Percentiles rank a stretch among this genome's conserved stretches.
Conservation (phyloP, 2,113 vertebrate species). For the Polypterus bichir region DNA sequence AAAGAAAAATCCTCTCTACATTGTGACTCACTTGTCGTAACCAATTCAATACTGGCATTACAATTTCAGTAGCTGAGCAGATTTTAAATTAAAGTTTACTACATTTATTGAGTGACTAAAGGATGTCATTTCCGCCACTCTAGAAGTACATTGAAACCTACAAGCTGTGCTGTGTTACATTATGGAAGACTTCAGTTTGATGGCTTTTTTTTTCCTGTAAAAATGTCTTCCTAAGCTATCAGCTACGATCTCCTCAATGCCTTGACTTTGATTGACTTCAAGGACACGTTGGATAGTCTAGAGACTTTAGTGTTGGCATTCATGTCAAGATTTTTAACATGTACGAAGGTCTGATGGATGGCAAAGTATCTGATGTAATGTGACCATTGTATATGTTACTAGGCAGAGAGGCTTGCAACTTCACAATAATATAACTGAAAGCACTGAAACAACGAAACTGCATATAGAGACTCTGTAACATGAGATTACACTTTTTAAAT, state of each 20-base stretch:
- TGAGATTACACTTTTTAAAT: too few relatives aligned
- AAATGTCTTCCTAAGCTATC: slow-evolving; percentile 1
- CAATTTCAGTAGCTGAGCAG: too few relatives aligned
- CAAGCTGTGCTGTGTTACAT: not conserved
- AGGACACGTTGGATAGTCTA: not conserved
- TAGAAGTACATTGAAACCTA: not conserved
- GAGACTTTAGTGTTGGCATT: not conserved
- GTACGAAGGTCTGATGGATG: not conserved
- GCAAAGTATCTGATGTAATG: not conserved
- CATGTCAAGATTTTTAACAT: slow-evolving; percentile 1
- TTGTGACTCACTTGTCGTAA: too few relatives aligned
- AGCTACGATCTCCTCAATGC: not conserved
- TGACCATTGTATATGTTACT: too few relatives aligned
- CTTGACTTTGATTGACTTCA: slow-evolving; percentile 10
- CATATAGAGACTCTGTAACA: too few relatives aligned
- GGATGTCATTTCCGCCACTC: not conserved
- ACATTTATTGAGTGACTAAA: not conserved
- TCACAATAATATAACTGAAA: too few relatives aligned
- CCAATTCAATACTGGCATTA: too few relatives aligned
- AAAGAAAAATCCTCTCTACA: too few relatives aligned
- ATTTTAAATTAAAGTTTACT: too few relatives aligned
- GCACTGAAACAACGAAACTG: too few relatives aligned
- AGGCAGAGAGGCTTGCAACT: too few relatives aligned
- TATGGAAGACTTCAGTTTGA: not conserved
- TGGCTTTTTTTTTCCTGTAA: not conserved